These are phyloP conservation scores for Lethenteron reissneri DNA, from an alignment of 2,113 vertebrate species.

Conservation along the genomic window DNA sequence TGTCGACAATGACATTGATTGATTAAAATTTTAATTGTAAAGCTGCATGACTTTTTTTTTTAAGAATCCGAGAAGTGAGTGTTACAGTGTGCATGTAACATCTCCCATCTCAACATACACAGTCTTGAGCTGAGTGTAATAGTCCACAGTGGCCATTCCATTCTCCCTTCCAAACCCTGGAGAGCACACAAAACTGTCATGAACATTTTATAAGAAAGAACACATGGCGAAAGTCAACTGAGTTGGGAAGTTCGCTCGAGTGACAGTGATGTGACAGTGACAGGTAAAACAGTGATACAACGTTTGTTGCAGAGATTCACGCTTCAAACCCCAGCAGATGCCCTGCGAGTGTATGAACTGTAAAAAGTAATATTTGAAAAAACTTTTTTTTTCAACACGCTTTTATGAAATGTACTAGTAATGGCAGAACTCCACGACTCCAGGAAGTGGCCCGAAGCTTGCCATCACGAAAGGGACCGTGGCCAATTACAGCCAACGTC, in stretches of 20 bases:
- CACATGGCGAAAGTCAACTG: background rate
- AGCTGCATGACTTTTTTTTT: background rate
- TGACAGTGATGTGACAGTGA: background rate
- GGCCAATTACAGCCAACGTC: too few relatives aligned
- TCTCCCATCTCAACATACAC: constrained; percentile 81
- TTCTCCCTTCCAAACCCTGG: constrained; percentile 87
- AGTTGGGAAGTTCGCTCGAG: background rate
- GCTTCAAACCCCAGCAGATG: background rate
- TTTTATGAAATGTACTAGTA: too few relatives aligned
- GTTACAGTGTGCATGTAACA: constrained; percentile 46
- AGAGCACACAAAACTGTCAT: constrained; percentile 7
- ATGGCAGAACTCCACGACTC: too few relatives aligned
- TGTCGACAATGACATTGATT: background rate
- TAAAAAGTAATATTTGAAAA: too few relatives aligned
- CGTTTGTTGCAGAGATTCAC: too few relatives aligned
- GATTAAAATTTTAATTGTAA: background rate
- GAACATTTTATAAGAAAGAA: too few relatives aligned
- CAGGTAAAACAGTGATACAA: background rate
- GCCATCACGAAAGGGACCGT: too few relatives aligned
- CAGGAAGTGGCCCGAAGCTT: too few relatives aligned
- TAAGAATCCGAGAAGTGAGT: background rate
- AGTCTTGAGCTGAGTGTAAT: constrained; percentile 79
- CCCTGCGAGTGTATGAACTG: background rate
- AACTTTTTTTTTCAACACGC: too few relatives aligned
- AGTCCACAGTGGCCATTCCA: constrained; percentile 51